Conservation (phyloP, 2,797 vertebrate genomes). For the Channa striata region DNA sequence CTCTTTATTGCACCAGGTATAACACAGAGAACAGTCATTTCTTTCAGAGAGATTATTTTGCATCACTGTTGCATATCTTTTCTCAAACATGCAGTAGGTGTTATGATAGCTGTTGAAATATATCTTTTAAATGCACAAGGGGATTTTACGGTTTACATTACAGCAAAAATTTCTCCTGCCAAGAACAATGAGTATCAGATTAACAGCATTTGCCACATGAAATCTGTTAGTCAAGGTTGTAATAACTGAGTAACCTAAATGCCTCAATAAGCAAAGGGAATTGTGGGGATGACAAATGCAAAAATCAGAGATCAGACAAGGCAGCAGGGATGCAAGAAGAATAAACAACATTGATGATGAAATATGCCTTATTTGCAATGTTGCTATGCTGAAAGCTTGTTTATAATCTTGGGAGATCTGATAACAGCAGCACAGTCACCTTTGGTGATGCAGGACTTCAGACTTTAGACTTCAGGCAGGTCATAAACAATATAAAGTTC, state of each 20-base stretch:
- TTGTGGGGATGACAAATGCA: constrained; percentile 32
- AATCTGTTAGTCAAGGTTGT: constrained; percentile 64
- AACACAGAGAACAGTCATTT: constrained; percentile 12
- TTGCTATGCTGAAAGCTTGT: constrained; percentile 25
- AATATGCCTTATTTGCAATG: constrained; percentile 26
- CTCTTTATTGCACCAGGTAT: constrained; percentile 52
- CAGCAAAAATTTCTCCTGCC: constrained; percentile 31
- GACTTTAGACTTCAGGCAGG: constrained; percentile 36
- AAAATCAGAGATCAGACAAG: constrained; percentile 41
- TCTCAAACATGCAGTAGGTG: constrained; percentile 43
- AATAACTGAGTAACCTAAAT: constrained; percentile 54
- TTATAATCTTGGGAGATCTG: constrained; percentile 15
- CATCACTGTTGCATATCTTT: constrained; percentile 43
- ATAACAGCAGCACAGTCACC: constrained; percentile 41
- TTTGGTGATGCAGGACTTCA: too few species aligned
- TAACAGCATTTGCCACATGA: constrained; percentile 41
- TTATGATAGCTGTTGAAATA: constrained; percentile 46
- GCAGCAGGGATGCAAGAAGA: constrained; percentile 42
- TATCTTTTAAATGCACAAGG: constrained; percentile 47
- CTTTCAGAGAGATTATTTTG: constrained; percentile 56
- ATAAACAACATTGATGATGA: constrained; percentile 37
- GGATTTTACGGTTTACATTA: constrained; percentile 60
- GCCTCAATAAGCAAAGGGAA: constrained; percentile 40
- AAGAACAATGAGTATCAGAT: constrained; percentile 44
- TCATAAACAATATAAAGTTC: constrained; percentile 28